phyloP scores from a whole-genome alignment of 1,140 invertebrate genomes.

The Aplysia californica region DNA sequence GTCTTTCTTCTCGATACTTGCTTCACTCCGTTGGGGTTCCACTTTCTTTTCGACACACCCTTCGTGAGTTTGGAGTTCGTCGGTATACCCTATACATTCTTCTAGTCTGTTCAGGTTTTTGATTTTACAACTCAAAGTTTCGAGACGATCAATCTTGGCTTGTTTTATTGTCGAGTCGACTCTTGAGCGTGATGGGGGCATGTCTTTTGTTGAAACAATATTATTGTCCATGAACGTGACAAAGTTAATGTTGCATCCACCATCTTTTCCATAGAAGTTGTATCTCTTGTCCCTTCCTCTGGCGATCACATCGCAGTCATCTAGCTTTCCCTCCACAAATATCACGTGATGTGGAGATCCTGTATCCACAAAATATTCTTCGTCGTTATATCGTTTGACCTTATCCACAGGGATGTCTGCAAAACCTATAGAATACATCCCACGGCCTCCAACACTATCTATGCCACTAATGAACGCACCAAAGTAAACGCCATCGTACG shows the following conservation, averaged over 20 bases:
- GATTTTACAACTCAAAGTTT: no score
- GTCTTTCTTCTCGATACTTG: no score
- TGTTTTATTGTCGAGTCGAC: no score
- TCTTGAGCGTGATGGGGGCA: background rate
- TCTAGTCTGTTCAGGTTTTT: no score
- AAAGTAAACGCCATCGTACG: constrained; percentile 29
- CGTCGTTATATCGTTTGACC: constrained; percentile 8
- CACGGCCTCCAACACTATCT: background rate
- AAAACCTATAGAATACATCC: constrained; percentile 24
- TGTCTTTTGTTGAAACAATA: background rate
- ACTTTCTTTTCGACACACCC: no score
- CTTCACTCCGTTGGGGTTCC: no score
- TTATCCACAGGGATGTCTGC: background rate
- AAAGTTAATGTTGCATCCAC: constrained; percentile 39
- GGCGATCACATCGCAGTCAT: constrained; percentile 10
- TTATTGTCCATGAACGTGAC: background rate
- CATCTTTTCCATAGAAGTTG: background rate
- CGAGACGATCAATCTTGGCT: no score
- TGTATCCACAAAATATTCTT: constrained; percentile 32
- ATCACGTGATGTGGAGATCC: constrained; percentile 38
- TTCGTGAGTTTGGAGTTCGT: background rate
- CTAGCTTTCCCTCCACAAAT: constrained; percentile 17
- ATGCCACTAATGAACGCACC: background rate
- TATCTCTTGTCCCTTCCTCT: constrained; percentile 28
- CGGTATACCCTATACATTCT: no score